Evolutionary conservation across 2,888 invertebrate species (phyloP).

Genomic region (Leptopterna dolabrata): DNA sequence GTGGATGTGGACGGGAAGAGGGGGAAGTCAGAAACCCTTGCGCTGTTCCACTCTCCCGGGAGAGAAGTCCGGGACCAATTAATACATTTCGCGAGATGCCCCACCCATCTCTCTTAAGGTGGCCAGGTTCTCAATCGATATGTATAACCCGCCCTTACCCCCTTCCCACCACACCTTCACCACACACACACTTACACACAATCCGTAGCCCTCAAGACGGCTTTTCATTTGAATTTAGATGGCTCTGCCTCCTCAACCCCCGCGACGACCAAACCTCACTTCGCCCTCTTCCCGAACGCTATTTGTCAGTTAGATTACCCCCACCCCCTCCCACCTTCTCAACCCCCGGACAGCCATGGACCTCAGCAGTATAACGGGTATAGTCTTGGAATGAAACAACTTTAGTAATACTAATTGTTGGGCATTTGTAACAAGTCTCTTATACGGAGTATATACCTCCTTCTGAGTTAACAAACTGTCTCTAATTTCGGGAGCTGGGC

Average conservation of each 20-base stretch:
- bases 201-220: conserved; percentile 39
- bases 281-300: neutral
- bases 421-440: conserved; percentile 54
- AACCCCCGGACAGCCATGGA: neutral
- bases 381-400: conserved; percentile 39
- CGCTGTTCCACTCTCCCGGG: conserved; percentile 49
- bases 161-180: neutral
- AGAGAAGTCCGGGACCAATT: conserved; percentile 61
- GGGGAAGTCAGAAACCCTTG: conserved; percentile 16
- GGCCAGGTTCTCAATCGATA: conserved; percentile 62
- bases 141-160: conserved; percentile 6
- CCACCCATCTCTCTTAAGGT: conserved; percentile 60
- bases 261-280: conserved; percentile 2
- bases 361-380: neutral
- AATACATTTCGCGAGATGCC: conserved; percentile 62
- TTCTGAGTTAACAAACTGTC: conserved; percentile 50
- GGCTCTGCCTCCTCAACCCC: conserved; percentile 28
- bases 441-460: conserved; percentile 52
- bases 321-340: neutral
- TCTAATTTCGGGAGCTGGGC: conserved; percentile 50
- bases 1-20: neutral
- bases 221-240: conserved; percentile 57
- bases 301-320: conserved; percentile 52
- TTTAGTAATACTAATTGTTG: conserved; percentile 56
- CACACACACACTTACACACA: neutral